Base-by-base conservation (phyloP, 1,140 invertebrate genomes). In the Liolophura sinensis region DNA sequence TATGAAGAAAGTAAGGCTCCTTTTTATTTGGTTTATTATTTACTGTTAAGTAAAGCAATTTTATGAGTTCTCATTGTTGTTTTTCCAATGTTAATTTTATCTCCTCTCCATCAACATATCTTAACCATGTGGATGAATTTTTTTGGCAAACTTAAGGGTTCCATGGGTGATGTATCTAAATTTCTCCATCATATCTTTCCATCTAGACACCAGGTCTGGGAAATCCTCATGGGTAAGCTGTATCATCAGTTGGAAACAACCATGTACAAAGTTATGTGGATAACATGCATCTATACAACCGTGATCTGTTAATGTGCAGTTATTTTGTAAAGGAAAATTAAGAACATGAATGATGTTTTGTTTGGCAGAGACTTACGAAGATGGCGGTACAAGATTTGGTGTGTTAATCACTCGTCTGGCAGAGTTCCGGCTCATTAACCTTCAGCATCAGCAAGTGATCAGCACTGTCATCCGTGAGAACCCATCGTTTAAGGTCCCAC, bases 71-170 rank as follows among this genome's bases (percentile, higher is more conserved):
- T 40, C 31, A 40, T 40, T 9, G 3, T 9, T 9, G 9, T 40
- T 9, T 40, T 9, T 3, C 31, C 31, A 40, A 40, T 40, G 31
- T 40, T 40, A 40, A 40, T 3, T 40, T 40, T 40, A 40, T 40
- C 3, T 3, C 31, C 31, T 40, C 9, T 40, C 31, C 9, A 9
- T 40, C 31, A 5, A 40, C n/a, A 40, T 40, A 40, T 40, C 31
- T 40, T 40, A 40, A 40, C 31, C 31, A 40, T 40, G 31, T 40
- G 3, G n/a, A n/a, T n/a, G 73, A 22, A 75, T 52, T 60, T 69
- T 75, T 59, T 73, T 77, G 15, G 73, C 66, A 69, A 77, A 78
- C 22, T 65, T 67, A 12, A 78, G 65, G 25, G 67, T 60, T 57
- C 65, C 68, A 54, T 72, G 65, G 16, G 75, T 65, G 64, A 70